Conservation (phyloP, 2,113 vertebrate genomes). For the Sinocyclocheilus rhinocerous region DNA sequence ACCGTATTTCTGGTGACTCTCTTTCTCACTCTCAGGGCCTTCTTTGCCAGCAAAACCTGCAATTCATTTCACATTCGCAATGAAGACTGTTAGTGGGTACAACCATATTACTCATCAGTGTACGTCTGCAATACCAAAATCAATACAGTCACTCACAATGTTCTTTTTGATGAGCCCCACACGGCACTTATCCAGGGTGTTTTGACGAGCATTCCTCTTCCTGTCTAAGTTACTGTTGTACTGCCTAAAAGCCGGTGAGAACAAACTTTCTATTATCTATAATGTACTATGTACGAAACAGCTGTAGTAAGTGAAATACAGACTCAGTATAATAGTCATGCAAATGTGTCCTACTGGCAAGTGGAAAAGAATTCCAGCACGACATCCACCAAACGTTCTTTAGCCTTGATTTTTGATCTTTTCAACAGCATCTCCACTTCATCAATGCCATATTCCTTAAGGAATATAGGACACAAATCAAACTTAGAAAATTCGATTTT, state of each 20-base stretch:
- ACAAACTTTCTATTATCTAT: not conserved
- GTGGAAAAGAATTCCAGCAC: constrained; percentile 86
- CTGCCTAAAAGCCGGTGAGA: constrained; percentile 74
- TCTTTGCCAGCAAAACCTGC: constrained; percentile 79
- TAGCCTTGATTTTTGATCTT: constrained; percentile 76
- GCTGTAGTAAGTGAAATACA: not conserved
- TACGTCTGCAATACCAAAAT: not conserved
- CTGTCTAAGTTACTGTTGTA: constrained; percentile 76
- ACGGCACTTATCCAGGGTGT: constrained; percentile 82
- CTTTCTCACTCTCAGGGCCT: constrained; percentile 73
- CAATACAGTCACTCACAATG: constrained; percentile 75
- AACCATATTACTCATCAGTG: not conserved
- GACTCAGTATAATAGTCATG: not conserved
- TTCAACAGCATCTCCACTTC: constrained; percentile 82
- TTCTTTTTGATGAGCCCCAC: constrained; percentile 80
- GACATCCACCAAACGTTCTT: constrained; percentile 77
- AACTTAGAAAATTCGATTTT: not conserved
- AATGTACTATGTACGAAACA: not conserved
- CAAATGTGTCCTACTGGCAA: constrained; percentile 81
- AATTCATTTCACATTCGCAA: not conserved
- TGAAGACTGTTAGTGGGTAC: not conserved
- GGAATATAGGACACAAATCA: not conserved
- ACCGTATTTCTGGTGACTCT: constrained; percentile 71
- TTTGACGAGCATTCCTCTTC: constrained; percentile 81
- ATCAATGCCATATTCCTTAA: constrained; percentile 84